These are phyloP conservation scores for Stichodactyla mertensii DNA, from an alignment of 64 coral and sea anemone genomes.

Conservation along the genomic window DNA sequence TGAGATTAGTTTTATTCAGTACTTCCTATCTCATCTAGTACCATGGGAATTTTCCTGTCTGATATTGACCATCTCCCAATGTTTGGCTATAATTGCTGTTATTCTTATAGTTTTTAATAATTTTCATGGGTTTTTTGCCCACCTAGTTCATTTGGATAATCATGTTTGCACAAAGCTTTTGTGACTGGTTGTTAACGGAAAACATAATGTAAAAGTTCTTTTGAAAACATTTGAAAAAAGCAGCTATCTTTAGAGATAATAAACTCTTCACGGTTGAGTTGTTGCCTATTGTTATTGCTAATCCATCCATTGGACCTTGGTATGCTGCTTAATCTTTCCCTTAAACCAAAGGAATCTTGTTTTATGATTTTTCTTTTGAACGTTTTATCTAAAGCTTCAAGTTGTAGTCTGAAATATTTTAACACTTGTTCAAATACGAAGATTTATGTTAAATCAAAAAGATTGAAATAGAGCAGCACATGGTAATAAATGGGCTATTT, in stretches of 20 bases:
- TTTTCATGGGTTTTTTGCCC: background rate
- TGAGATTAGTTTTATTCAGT: background rate
- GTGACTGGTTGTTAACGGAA: background rate
- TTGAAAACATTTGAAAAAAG: conserved; percentile 14
- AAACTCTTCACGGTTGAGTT: background rate
- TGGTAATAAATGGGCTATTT: background rate
- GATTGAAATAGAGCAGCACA: background rate
- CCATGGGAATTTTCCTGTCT: background rate
- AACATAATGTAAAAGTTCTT: background rate
- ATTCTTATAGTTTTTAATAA: background rate
- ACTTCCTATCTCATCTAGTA: background rate
- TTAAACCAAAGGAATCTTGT: background rate
- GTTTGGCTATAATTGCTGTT: background rate
- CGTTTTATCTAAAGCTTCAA: background rate
- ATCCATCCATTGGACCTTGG: background rate
- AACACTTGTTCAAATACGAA: no score
- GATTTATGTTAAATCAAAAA: no score
- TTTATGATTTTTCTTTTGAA: background rate
- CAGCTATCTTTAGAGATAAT: background rate
- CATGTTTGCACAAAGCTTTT: background rate
- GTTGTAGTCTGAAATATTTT: background rate
- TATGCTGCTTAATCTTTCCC: background rate
- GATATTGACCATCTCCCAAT: background rate
- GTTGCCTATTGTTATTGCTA: background rate
- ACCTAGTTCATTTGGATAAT: background rate